Conservation (phyloP, 2,113 vertebrate genomes). For the Oryctolagus cuniculus region mOryCun1.1 NC_091435.1:19719501-19720000, state of each 20-base stretch:
- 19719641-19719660: not conserved
- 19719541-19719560: not conserved
- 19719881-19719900: not conserved
- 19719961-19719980: constrained; percentile 9
- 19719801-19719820: not conserved
- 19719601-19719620: not conserved
- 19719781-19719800: not conserved
- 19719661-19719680: constrained; percentile 56
- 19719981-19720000: not conserved
- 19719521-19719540: not conserved
- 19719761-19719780: not conserved
- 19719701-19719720: constrained; percentile 39
- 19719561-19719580: not conserved
- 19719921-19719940: not conserved
- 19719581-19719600: not conserved
- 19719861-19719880: not conserved
- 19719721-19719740: constrained; percentile 57
- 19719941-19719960: not conserved
- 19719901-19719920: constrained; percentile 11
- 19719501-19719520: not conserved
- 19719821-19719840: not conserved
- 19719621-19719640: not conserved
- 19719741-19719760: not conserved
- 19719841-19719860: not conserved
- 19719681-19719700: constrained; percentile 64